Conservation (phyloP, 2,113 vertebrate species). For the Phainopepla nitens region DNA sequence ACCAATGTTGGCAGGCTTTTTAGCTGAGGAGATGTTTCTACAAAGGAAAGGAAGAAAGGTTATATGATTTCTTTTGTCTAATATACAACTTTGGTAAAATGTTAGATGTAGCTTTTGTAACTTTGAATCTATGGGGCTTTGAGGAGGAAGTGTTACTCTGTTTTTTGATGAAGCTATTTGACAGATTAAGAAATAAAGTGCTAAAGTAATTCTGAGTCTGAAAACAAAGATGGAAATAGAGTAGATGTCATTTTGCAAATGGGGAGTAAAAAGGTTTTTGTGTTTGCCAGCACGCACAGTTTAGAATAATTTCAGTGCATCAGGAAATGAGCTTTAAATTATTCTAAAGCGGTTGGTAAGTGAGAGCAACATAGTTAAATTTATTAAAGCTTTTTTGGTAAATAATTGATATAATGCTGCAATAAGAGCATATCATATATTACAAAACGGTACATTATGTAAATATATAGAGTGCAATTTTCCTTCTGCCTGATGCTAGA, state of each 20-base stretch:
- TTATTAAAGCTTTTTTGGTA: conserved; percentile 51
- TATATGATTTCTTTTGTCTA: neutral
- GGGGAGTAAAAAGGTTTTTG: conserved; percentile 47
- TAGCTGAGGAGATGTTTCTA: neutral
- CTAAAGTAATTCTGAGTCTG: conserved; percentile 48
- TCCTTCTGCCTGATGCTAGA: neutral
- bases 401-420: conserved; percentile 55
- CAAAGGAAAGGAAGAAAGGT: neutral
- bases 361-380: conserved; percentile 56
- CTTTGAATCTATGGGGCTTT: neutral
- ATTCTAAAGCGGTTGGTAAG: conserved; percentile 55
- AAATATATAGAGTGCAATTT: neutral
- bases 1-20: neutral
- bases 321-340: conserved; percentile 56
- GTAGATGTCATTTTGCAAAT: conserved; percentile 64
- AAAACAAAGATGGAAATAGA: conserved; percentile 67
- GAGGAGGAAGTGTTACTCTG: neutral
- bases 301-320: conserved; percentile 58
- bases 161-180: conserved; percentile 35
- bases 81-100: neutral
- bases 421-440: conserved; percentile 1
- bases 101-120: conserved; percentile 14
- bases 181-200: conserved; percentile 64
- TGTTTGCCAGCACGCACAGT: conserved; percentile 52
- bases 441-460: conserved; percentile 27